Conservation (phyloP, 2,797 vertebrate genomes). For the Nannoperca australis region DNA sequence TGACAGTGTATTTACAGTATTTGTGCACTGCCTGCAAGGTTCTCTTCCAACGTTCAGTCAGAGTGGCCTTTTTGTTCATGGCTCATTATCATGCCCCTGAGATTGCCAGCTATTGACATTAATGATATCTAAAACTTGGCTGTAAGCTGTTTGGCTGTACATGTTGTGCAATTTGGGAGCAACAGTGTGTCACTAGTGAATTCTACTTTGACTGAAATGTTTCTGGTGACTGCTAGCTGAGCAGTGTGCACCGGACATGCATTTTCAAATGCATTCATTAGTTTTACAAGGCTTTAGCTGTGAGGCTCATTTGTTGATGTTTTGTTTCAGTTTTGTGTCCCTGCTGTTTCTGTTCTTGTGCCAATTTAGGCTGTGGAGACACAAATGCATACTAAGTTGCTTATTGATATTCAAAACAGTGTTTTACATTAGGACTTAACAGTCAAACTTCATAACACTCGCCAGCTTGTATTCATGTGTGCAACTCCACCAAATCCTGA, state of each 20-base stretch:
- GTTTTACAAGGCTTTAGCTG: constrained; percentile 52
- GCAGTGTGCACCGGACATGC: constrained; percentile 27
- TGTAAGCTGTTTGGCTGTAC: constrained; percentile 46
- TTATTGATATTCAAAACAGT: constrained; percentile 51
- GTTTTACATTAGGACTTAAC: constrained; percentile 45
- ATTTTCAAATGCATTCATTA: constrained; percentile 54
- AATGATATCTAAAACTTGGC: constrained; percentile 59
- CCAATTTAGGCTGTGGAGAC: constrained; percentile 50
- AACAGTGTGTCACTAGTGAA: constrained; percentile 29
- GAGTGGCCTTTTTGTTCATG: constrained; percentile 44
- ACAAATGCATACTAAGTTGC: constrained; percentile 61
- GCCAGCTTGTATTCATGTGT: constrained; percentile 8
- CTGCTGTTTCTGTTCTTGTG: constrained; percentile 45
- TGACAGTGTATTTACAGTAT: constrained; percentile 44
- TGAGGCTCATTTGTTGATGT: constrained; percentile 55
- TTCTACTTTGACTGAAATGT: constrained; percentile 40
- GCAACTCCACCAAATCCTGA: not conserved
- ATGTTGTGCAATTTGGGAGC: constrained; percentile 36
- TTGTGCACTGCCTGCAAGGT: constrained; percentile 25
- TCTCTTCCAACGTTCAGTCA: constrained; percentile 38
- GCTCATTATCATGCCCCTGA: constrained; percentile 55
- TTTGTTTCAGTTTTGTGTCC: constrained; percentile 53
- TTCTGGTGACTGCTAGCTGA: constrained; percentile 17
- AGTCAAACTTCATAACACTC: constrained; percentile 10
- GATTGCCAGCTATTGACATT: constrained; percentile 59